Percentiles rank a stretch among this genome's conserved stretches.
These are phyloP conservation scores for Plectropomus leopardus DNA, from an alignment of 2,113 vertebrate genomes.

Conservation along the genomic window DNA sequence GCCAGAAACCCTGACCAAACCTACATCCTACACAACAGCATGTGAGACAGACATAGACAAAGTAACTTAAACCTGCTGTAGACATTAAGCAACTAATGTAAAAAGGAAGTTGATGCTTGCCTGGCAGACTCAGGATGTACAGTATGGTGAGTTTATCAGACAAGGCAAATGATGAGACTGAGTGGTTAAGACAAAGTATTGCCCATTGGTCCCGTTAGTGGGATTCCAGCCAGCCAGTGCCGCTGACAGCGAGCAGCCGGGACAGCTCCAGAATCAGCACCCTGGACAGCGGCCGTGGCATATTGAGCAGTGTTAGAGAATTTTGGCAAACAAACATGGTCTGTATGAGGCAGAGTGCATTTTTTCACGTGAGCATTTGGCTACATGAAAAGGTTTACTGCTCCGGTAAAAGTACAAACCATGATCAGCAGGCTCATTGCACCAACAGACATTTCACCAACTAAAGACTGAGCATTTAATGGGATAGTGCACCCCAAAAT, in stretches of 20 bases:
- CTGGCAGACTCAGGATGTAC: background rate
- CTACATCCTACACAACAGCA: background rate
- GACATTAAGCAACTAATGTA: background rate
- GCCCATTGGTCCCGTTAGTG: background rate
- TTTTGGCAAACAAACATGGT: background rate
- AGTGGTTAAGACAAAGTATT: background rate
- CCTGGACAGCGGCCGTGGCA: background rate
- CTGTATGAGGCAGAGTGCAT: background rate
- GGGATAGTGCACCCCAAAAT: too few species aligned
- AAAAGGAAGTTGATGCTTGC: background rate
- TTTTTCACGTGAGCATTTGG: background rate
- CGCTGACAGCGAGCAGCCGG: background rate
- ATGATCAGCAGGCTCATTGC: background rate
- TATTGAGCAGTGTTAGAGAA: background rate
- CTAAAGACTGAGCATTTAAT: too few species aligned
- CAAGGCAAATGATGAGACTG: background rate
- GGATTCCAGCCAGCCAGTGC: background rate
- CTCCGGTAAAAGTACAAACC: background rate
- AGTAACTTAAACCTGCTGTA: background rate
- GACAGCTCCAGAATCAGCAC: conserved; percentile 10
- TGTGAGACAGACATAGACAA: background rate
- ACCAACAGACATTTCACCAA: background rate
- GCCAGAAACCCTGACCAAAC: background rate
- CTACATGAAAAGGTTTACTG: background rate
- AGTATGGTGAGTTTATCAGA: background rate